Conservation (phyloP, 2,888 invertebrate genomes). For the Lasioglossum villosulum region DNA sequence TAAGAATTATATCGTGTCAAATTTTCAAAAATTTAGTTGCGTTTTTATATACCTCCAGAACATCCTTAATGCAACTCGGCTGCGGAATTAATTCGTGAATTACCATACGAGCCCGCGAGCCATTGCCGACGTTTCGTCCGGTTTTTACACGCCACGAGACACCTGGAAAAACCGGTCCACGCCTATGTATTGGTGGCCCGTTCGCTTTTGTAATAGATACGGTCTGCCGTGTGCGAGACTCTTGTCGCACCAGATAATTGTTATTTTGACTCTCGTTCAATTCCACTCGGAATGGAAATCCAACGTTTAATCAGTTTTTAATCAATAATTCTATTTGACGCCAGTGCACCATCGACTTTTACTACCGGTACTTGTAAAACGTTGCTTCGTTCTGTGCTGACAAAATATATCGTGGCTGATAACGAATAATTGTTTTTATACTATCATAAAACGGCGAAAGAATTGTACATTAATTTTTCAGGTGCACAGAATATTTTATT, state of each 20-base stretch:
- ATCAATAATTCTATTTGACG: background rate
- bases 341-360: background rate
- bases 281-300: background rate
- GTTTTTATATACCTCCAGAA: too few relatives aligned
- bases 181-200: background rate
- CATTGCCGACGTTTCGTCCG: conserved; percentile 17
- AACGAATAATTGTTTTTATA: too few relatives aligned
- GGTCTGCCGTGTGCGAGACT: background rate
- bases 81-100: conserved; percentile 56
- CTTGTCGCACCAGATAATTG: background rate
- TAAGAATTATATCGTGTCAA: too few relatives aligned
- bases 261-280: background rate
- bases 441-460: too few relatives aligned
- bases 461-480: too few relatives aligned
- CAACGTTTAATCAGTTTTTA: background rate
- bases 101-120: conserved; percentile 48
- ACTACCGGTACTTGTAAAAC: background rate
- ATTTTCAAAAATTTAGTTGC: too few relatives aligned
- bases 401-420: background rate
- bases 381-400: background rate
- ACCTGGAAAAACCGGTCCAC: conserved; percentile 23
- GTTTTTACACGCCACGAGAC: conserved; percentile 34
- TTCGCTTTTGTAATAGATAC: conserved; percentile 1
- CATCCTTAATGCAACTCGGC: conserved; percentile 42
- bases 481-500: too few relatives aligned